Base-by-base conservation (phyloP, 2,797 vertebrate species). In the Cacajao melanocephalus region DNA sequence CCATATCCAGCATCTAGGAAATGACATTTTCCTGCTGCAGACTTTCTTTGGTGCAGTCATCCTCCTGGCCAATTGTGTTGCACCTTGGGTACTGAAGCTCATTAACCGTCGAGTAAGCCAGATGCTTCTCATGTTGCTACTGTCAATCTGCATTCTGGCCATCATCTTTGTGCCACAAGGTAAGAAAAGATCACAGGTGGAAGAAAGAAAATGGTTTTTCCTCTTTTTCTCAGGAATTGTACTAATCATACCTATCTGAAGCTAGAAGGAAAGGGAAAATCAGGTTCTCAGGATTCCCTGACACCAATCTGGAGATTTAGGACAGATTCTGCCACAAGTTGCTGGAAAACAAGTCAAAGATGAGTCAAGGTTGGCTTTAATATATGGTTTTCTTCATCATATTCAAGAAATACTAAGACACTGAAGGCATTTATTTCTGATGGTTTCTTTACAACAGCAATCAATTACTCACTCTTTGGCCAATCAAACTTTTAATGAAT, bases 1-100 rank as follows among this genome's bases (percentile, higher is more conserved):
- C 46, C 61, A 97, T 44, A 17, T 97, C 12, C 95, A 98, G 78
- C 3, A 97, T 14, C 33, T 97, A 22, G 96, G 94, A 26, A 86
- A 1, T 58, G 94, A 96, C 2, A 10, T 97, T 10, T 96, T 81
- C 89, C 76, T 97, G 50, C 46, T 52, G 36, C 95, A 97, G 76
- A 4, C 46, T 78, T 48, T 97, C 26, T 93, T 85, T 22, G 95
- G 94, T 0, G 28, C 6, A 13, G 11, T 92, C 13, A 80, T 5
- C 12, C 36, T 96, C 13, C 84, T 64, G 6, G 50, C 36, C 52
- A 96, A 72, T 33, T 89, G 28, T 22, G 0, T 84, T 15, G 72
- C 28, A 1, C 11, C 92, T 28, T 61, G 92, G 55, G 17, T 64
- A 7, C 8, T 97, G 61, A 96, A 95, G 44, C 41, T 57, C 33